Conservation (phyloP, 2,888 invertebrate species). For the Aspidiotus rigidus region DNA sequence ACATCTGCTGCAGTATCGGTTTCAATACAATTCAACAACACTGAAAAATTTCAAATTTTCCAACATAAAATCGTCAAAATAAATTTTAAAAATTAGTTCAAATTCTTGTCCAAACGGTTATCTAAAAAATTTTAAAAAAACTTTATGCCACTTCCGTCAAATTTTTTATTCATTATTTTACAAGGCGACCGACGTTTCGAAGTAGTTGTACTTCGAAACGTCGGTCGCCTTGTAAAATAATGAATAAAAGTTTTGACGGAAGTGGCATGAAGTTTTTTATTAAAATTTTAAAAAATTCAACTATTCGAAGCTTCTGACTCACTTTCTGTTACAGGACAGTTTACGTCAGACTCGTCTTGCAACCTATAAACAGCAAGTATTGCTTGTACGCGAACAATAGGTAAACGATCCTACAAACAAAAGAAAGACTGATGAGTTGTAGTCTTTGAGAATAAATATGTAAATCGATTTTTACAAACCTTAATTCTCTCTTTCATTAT, state of each 20-base stretch:
- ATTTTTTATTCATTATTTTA: background rate
- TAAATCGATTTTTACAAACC: conserved; percentile 41
- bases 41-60: background rate
- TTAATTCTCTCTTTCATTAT: conserved; percentile 57
- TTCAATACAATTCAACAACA: conserved; percentile 18
- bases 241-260: no score
- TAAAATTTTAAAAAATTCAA: background rate
- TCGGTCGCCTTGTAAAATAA: no score
- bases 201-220: no score
- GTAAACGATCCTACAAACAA: conserved; percentile 55
- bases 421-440: background rate
- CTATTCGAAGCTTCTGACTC: background rate
- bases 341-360: conserved; percentile 65
- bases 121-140: no score
- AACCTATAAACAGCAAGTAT: conserved; percentile 66
- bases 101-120: no score
- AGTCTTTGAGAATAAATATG: background rate
- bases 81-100: background rate
- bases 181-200: no score
- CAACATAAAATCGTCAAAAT: background rate
- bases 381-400: conserved; percentile 69
- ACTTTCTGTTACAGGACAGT: conserved; percentile 63
- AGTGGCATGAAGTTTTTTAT: no score
- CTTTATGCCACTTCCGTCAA: no score
- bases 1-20: conserved; percentile 17